These are phyloP conservation scores for Callyntrura sp. DNA, from an alignment of 2,888 invertebrate species.

Conservation along the genomic window DNA sequence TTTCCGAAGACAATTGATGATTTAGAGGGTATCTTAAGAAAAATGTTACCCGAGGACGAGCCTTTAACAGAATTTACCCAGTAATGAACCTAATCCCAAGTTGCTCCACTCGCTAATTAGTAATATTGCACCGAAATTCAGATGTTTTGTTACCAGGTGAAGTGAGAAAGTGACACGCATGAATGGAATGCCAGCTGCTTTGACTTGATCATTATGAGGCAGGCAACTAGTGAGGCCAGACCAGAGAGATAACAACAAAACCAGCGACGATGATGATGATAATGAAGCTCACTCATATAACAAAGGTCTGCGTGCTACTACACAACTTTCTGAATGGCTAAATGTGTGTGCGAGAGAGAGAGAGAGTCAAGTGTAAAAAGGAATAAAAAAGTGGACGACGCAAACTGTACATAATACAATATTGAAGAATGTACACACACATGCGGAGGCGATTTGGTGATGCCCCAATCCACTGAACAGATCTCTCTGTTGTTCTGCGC, in stretches of 20 bases:
- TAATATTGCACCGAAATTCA: conserved; percentile 67
- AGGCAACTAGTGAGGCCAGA: background rate
- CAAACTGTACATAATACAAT: too few species aligned
- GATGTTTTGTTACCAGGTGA: conserved; percentile 72
- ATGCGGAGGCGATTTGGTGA: background rate
- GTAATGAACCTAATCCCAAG: background rate
- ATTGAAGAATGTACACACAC: background rate
- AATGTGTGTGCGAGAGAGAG: background rate
- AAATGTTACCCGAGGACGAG: conserved; percentile 1
- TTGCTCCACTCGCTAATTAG: conserved; percentile 44
- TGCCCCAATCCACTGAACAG: background rate
- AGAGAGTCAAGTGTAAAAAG: background rate
- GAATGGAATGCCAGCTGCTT: conserved; percentile 52
- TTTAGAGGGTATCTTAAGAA: conserved; percentile 10
- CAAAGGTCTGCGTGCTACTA: background rate
- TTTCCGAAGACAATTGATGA: conserved; percentile 53
- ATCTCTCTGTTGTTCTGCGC: background rate
- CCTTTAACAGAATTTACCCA: conserved; percentile 62
- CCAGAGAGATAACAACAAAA: conserved; percentile 10
- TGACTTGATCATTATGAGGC: background rate
- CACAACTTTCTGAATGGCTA: background rate
- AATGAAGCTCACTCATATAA: conserved; percentile 7
- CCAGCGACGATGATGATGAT: conserved; percentile 43
- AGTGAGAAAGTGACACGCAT: conserved; percentile 47
- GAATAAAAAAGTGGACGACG: conserved; percentile 26